Percentiles rank a stretch among this genome's conserved stretches.
Conservation (phyloP, 2,113 vertebrate species). For the Hepsetus odoe region DNA sequence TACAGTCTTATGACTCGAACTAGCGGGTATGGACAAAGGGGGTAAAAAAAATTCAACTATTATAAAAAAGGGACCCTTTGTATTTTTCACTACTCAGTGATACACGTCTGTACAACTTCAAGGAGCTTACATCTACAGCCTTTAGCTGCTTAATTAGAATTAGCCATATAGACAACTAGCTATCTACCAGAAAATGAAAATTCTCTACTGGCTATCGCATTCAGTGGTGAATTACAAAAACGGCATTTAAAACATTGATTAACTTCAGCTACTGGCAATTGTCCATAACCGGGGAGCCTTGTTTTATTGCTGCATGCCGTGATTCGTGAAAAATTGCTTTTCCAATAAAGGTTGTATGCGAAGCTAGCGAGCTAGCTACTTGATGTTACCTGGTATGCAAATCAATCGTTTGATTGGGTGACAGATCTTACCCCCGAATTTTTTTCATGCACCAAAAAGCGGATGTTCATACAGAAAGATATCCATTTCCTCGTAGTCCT, state of each 20-base stretch:
- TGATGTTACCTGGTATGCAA: background rate
- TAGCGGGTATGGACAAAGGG: no score
- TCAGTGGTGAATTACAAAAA: background rate
- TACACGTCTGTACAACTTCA: no score
- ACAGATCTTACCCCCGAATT: slow-evolving; percentile 22
- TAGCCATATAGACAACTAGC: background rate
- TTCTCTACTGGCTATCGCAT: background rate
- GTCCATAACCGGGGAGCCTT: background rate
- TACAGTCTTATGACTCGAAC: no score
- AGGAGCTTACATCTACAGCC: no score
- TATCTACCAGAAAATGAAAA: background rate
- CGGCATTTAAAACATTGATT: background rate
- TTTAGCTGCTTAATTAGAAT: background rate
- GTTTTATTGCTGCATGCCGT: background rate
- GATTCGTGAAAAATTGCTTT: background rate
- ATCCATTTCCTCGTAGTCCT: slow-evolving; percentile 3
- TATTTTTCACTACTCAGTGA: no score
- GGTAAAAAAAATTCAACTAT: no score
- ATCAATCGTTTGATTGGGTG: background rate
- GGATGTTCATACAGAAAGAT: background rate
- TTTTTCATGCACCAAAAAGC: slow-evolving; percentile 18
- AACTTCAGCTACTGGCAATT: background rate
- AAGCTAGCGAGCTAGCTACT: background rate
- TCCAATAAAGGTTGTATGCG: background rate
- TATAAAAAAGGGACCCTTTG: no score